Evolutionary conservation across 2,888 invertebrate species (phyloP).

Genomic region (Taphrorychus bicolor): DNA sequence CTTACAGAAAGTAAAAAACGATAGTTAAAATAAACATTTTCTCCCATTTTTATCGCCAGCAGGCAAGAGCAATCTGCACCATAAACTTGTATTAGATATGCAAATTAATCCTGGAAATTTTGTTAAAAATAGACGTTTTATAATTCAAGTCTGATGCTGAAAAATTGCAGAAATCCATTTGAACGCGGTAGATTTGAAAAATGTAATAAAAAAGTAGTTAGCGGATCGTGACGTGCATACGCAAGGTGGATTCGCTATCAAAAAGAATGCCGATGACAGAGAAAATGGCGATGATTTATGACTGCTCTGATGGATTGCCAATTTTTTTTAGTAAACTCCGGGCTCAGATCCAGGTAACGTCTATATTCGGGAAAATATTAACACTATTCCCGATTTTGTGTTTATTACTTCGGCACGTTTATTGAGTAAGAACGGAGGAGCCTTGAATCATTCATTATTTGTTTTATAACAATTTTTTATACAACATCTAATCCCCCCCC

Average conservation of each 20-base stretch:
- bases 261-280: conserved; percentile 26
- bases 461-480: too few species aligned
- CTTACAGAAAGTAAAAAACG: neutral
- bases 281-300: conserved; percentile 19
- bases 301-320: neutral
- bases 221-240: conserved; percentile 22
- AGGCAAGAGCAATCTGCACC: too few species aligned
- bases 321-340: neutral
- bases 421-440: too few species aligned
- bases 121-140: neutral
- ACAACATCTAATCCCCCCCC: too few species aligned
- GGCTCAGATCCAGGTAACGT: neutral
- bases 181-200: conserved; percentile 22
- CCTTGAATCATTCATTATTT: too few species aligned
- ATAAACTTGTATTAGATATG: neutral
- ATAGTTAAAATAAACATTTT: too few species aligned
- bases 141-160: conserved; percentile 7
- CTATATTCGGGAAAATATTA: too few species aligned
- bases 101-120: neutral
- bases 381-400: too few species aligned
- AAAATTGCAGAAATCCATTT: conserved; percentile 25
- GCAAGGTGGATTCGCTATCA: conserved; percentile 21
- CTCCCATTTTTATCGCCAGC: too few species aligned
- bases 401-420: too few species aligned
- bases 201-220: conserved; percentile 5